Evolutionary conservation across 2,113 vertebrate genomes (phyloP).

Genomic region (Neodontobutis hainanensis): DNA sequence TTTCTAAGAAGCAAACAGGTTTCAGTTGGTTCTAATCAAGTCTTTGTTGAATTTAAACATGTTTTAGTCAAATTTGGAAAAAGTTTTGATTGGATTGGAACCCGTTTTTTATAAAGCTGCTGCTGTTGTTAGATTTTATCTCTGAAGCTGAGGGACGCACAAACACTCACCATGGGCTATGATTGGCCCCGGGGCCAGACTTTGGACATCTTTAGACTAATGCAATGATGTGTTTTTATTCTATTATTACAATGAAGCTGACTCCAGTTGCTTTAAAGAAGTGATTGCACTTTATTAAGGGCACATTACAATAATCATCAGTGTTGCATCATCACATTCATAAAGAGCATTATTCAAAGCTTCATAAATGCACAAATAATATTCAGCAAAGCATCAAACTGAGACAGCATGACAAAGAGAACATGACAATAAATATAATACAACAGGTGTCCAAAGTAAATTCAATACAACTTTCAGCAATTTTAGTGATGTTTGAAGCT

Average conservation of each 20-base stretch:
- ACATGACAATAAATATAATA: background rate
- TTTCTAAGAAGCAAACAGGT: too few relatives aligned
- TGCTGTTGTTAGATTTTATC: too few relatives aligned
- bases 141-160: too few relatives aligned
- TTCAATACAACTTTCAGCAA: background rate
- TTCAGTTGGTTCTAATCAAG: too few relatives aligned
- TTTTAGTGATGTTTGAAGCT: background rate
- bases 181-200: too few relatives aligned
- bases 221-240: too few relatives aligned
- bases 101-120: too few relatives aligned
- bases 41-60: too few relatives aligned
- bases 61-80: too few relatives aligned
- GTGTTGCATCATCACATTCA: slow-evolving; percentile 15
- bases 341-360: slow-evolving; percentile 10
- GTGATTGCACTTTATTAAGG: slow-evolving; percentile 34
- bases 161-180: too few relatives aligned
- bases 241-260: background rate
- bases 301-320: slow-evolving; percentile 29
- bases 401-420: background rate
- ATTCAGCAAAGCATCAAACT: slow-evolving; percentile 13
- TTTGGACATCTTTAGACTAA: too few relatives aligned
- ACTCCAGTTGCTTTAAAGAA: background rate
- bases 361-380: background rate
- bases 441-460: slow-evolving; percentile 2
- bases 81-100: too few relatives aligned